Conservation (phyloP, 1,140 invertebrate genomes). For the Choristoneura fumiferana region DNA sequence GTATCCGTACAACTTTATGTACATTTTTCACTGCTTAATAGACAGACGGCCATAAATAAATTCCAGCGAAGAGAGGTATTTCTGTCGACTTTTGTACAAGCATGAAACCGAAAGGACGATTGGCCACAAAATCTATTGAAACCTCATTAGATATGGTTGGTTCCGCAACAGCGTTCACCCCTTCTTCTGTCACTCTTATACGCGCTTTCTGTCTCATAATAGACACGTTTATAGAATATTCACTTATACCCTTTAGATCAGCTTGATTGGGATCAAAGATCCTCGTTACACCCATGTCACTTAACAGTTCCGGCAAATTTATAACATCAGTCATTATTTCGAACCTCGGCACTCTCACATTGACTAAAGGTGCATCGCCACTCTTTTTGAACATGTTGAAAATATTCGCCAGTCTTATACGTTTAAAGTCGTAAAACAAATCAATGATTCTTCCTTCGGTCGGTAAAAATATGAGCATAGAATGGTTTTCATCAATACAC, state of each 20-base stretch:
- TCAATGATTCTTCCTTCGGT: conserved; percentile 42
- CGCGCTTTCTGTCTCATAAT: conserved; percentile 81
- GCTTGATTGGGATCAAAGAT: conserved; percentile 80
- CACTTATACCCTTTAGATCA: conserved; percentile 81
- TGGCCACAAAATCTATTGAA: conserved; percentile 52
- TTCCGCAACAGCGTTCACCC: conserved; percentile 81
- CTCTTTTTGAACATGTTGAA: conserved; percentile 63
- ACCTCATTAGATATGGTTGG: conserved; percentile 57
- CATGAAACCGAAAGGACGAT: conserved; percentile 74
- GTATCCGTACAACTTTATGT: no score
- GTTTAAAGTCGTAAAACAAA: conserved; percentile 68
- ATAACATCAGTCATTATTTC: conserved; percentile 78
- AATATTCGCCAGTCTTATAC: conserved; percentile 73
- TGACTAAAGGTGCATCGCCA: conserved; percentile 62
- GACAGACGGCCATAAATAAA: conserved; percentile 44
- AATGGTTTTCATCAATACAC: conserved; percentile 79
- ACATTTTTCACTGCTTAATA: no score
- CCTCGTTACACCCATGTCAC: conserved; percentile 81
- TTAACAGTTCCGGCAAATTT: conserved; percentile 78
- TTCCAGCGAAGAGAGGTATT: conserved; percentile 73
- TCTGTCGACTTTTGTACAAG: conserved; percentile 71
- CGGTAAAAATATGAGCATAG: conserved; percentile 83
- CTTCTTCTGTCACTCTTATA: conserved; percentile 85
- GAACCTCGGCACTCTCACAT: conserved; percentile 83
- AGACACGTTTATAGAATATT: conserved; percentile 74